A percentile compares a stretch with the other conserved stretches of the same genome.
Evolutionary conservation across 2,113 vertebrate genomes (phyloP).

Genomic region (Oxyruncus cristatus): DNA sequence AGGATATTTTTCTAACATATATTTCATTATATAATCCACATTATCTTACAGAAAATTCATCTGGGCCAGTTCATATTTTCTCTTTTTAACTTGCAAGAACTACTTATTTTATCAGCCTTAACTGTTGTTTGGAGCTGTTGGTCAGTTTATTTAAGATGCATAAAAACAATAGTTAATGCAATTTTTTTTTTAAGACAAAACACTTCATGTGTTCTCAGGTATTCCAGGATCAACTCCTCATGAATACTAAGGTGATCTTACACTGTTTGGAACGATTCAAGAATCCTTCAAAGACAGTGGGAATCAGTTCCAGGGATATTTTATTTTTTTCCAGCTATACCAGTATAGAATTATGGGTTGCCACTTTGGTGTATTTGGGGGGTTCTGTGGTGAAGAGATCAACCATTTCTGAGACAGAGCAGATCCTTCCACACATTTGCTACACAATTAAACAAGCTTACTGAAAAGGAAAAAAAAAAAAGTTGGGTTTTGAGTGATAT

Average conservation of each 20-base stretch:
- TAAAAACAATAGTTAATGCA: not conserved
- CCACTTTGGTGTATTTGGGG: not conserved
- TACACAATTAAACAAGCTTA: not conserved
- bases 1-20: too few relatives aligned
- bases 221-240: accelerated
- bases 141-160: not conserved
- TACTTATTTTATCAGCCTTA: not conserved
- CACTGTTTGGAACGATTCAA: not conserved
- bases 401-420: not conserved
- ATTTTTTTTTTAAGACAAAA: not conserved
- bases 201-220: not conserved
- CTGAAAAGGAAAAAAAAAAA: not conserved
- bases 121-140: not conserved
- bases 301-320: not conserved
- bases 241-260: not conserved
- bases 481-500: too few relatives aligned
- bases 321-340: not conserved
- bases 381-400: not conserved
- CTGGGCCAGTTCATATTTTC: not conserved
- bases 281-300: not conserved
- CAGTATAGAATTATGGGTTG: not conserved
- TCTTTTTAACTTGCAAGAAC: not conserved
- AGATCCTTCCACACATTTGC: not conserved
- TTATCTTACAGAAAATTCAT: not conserved
- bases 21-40: not conserved